phyloP scores from a whole-genome alignment of 2,888 invertebrate species.

The Orthosia incerta region DNA sequence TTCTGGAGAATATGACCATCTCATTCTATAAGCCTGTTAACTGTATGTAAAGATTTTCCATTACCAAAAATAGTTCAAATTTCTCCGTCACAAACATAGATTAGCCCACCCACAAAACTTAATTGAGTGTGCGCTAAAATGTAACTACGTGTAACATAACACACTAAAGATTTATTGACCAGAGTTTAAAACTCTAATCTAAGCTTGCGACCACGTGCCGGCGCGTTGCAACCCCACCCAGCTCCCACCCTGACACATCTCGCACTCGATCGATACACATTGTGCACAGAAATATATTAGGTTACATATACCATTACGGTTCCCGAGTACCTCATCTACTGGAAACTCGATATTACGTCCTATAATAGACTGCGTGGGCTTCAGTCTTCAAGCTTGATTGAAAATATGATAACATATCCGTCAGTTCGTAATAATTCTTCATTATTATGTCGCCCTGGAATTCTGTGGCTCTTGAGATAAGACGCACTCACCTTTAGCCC shows the following conservation, averaged over 20 bases:
- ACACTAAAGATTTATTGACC: constrained; percentile 57
- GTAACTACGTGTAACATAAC: constrained; percentile 53
- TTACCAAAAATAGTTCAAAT: constrained; percentile 10
- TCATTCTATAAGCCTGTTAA: neutral
- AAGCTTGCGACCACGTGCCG: constrained; percentile 53
- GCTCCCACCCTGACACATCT: constrained; percentile 49
- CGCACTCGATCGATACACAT: constrained; percentile 68
- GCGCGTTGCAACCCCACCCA: constrained; percentile 55
- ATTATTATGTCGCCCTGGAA: constrained; percentile 32
- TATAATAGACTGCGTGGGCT: constrained; percentile 65
- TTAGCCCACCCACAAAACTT: constrained; percentile 37
- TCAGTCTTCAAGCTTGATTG: constrained; percentile 60
- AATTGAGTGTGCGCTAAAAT: constrained; percentile 53
- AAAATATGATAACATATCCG: constrained; percentile 59
- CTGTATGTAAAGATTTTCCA: neutral
- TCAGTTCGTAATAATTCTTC: constrained; percentile 45
- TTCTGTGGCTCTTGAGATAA: constrained; percentile 35
- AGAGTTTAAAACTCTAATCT: constrained; percentile 56
- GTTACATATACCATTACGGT: constrained; percentile 55
- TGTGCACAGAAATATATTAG: constrained; percentile 66
- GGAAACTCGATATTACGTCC: constrained; percentile 63
- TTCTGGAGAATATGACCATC: constrained; percentile 6
- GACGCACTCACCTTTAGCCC: constrained; percentile 2
- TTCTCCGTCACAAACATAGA: constrained; percentile 6
- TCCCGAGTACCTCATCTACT: constrained; percentile 55